A percentile compares a stretch with the other conserved stretches of the same genome.
These are phyloP conservation scores for Anser brachyrhynchus DNA, from an alignment of 2,113 vertebrate species.

Conservation along the genomic window DNA sequence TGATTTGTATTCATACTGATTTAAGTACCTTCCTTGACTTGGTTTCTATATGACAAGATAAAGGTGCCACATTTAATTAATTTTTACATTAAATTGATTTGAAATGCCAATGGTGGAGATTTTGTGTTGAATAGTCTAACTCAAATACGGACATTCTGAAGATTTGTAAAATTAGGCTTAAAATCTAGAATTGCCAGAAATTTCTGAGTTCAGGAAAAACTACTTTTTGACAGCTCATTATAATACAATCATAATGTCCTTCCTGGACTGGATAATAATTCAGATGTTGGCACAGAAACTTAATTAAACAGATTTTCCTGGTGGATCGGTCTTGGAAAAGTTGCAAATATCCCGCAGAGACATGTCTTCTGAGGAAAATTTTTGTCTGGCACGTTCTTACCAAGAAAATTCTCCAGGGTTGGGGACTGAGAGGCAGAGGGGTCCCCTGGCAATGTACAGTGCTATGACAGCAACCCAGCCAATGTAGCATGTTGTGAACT, in stretches of 20 bases:
- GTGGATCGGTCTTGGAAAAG: neutral
- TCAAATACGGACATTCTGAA: neutral
- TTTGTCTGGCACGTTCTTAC: neutral
- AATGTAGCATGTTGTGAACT: accelerated
- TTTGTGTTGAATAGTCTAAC: neutral
- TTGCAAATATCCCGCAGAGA: neutral
- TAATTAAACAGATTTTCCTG: neutral
- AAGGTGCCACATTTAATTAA: neutral
- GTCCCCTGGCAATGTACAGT: neutral
- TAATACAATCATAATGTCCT: neutral
- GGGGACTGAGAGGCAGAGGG: neutral
- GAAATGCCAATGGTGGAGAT: neutral
- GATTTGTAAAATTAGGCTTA: neutral
- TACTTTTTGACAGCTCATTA: neutral
- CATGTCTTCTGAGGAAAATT: neutral
- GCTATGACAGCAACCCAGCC: accelerated
- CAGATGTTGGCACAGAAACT: neutral
- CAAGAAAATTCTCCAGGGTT: neutral
- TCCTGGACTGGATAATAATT: neutral
- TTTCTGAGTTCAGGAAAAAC: neutral
- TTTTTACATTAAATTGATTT: neutral
- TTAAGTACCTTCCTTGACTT: neutral
- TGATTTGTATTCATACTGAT: neutral
- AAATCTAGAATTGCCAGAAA: neutral
- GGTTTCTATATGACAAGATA: neutral